Base-by-base conservation (phyloP, 1,140 invertebrate species). In the Proales similis region DNA sequence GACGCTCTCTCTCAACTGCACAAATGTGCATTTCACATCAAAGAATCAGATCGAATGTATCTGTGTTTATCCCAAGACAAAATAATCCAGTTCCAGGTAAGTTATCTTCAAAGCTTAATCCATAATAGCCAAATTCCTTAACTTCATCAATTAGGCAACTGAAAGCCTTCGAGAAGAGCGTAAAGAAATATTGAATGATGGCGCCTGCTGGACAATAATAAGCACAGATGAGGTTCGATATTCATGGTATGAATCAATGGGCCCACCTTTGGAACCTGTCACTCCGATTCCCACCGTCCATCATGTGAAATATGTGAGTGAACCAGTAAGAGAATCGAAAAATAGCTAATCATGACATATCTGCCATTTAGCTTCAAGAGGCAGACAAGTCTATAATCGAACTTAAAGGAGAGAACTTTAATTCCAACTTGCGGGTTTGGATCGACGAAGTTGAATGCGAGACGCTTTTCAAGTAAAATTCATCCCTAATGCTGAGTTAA, bases 181-280 rank as follows among this genome's bases (percentile, higher is more conserved):
- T 24, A 57, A 11, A 27, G 93, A 98, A 72, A 96, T 97, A 88
- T 97, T 99, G 63, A 98, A 96, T 75, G 95, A 99, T 73, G 94
- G 94, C 27, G 95, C 95, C 9, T 96, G 92, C 61, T 99, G 95
- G 95, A 99, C 95, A 6, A 99, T 99, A 70, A 99, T 99, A 68
- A 96, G 90, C 32, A 98, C 94, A 2, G 93, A 98, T 74, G 95
- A 96, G 74, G 93, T 93, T 0, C 94, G 98, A 76, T 99, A 98
- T 75, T 91, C 94, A 67, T 99, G 97, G 70, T 98, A 86, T 77
- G 94, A 98, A 76, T 93, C 92, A 24, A 97, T 97, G 92, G 94
- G 94, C 2, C 92, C 92, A 24, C 90, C 95, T 0, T 83, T 87
- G 26, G 84, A 84, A 42, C 51, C 51, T 0, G 90, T 99, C 0